Conservation (phyloP, 2,797 vertebrate genomes). For the Tokudaia tokunoshimensis region DNA sequence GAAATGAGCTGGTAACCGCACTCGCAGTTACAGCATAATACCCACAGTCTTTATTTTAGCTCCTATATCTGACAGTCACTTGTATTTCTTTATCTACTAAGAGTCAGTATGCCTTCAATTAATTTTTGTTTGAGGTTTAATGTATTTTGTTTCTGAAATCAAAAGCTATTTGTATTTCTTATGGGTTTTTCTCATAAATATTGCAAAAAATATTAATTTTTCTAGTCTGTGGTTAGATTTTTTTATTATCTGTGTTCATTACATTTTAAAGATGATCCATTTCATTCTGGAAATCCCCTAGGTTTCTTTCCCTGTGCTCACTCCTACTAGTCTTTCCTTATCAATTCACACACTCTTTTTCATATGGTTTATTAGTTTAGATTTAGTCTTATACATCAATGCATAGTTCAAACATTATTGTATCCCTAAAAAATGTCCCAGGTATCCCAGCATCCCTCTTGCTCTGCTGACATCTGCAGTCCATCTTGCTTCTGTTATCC, state of each 20-base stretch:
- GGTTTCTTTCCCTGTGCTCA: not conserved
- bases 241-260: not conserved
- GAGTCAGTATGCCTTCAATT: not conserved
- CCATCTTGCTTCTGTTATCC: not conserved
- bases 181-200: not conserved
- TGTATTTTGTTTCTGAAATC: not conserved
- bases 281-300: not conserved
- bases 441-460: not conserved
- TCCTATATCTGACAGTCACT: not conserved
- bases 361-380: not conserved
- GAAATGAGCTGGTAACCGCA: not conserved
- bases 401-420: not conserved
- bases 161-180: not conserved
- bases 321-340: not conserved
- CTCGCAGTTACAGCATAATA: not conserved
- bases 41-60: not conserved
- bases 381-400: not conserved
- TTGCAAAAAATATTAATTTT: not conserved
- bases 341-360: not conserved
- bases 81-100: conserved; percentile 21
- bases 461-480: not conserved
- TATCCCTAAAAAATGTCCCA: not conserved
- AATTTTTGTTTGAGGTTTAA: not conserved
- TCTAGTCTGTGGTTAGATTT: not conserved
- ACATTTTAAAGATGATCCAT: conserved; percentile 13